Conservation (phyloP, 2,888 invertebrate species). For the Archips crataeganus region DNA sequence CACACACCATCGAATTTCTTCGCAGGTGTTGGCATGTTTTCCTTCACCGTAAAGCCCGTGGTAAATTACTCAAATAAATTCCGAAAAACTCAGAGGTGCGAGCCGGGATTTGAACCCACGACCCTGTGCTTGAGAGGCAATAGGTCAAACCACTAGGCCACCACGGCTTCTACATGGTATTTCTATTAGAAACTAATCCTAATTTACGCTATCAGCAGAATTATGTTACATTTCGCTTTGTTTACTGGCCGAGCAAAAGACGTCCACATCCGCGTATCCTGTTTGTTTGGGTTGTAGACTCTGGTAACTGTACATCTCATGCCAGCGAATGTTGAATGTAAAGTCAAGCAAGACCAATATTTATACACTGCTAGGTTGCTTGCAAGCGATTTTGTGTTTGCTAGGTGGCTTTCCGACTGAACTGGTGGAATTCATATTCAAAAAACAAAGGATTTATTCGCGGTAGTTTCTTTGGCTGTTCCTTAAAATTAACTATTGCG, state of each 20-base stretch:
- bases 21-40: too few relatives aligned
- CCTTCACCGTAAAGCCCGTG: too few relatives aligned
- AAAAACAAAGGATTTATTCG: neutral
- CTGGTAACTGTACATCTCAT: slow-evolving; percentile 5
- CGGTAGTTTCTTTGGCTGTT: neutral
- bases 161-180: neutral
- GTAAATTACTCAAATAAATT: too few relatives aligned
- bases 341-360: slow-evolving; percentile 13
- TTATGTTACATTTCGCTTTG: neutral
- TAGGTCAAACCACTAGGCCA: too few relatives aligned
- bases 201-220: neutral
- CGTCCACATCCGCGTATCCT: neutral
- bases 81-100: too few relatives aligned
- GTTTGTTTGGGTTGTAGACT: slow-evolving; percentile 16
- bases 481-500: too few relatives aligned
- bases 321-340: slow-evolving; percentile 13
- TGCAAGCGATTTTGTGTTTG: slow-evolving; percentile 5
- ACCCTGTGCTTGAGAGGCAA: too few relatives aligned
- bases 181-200: neutral
- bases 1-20: too few relatives aligned
- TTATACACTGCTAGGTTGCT: slow-evolving; percentile 1
- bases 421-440: neutral
- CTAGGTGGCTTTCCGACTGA: neutral
- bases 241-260: slow-evolving; percentile 12
- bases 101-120: too few relatives aligned